Conservation (phyloP, 2,888 invertebrate genomes). For the Syritta pipiens region DNA sequence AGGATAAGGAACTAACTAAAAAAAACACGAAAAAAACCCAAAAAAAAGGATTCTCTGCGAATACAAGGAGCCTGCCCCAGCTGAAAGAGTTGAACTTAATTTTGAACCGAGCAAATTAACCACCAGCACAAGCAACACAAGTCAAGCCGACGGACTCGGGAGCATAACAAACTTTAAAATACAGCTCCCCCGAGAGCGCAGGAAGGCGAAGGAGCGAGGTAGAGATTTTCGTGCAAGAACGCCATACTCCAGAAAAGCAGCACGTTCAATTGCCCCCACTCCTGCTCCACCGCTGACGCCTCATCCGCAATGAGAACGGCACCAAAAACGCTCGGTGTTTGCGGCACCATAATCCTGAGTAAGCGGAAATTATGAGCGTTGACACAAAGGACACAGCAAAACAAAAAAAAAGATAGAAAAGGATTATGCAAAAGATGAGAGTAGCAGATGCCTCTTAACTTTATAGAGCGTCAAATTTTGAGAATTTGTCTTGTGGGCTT, state of each 20-base stretch:
- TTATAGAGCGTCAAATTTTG: conserved; percentile 64
- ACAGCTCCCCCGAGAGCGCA: conserved; percentile 34
- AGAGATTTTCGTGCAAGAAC: conserved; percentile 62
- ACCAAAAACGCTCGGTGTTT: conserved; percentile 32
- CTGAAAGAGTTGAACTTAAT: conserved; percentile 68
- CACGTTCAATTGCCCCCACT: conserved; percentile 65
- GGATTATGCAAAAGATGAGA: conserved; percentile 67
- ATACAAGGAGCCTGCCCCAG: conserved; percentile 46
- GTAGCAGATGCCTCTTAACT: conserved; percentile 66
- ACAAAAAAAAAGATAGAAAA: too few relatives aligned
- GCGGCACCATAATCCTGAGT: conserved; percentile 56
- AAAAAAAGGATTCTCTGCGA: not conserved
- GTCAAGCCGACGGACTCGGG: conserved; percentile 52
- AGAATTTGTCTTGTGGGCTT: conserved; percentile 53
- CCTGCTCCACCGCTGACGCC: too few relatives aligned
- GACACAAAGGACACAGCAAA: conserved; percentile 66
- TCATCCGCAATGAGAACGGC: conserved; percentile 49
- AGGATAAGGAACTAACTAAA: conserved; percentile 7
- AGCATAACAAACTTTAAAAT: conserved; percentile 62
- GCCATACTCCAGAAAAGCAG: conserved; percentile 60
- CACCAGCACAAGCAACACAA: conserved; percentile 68
- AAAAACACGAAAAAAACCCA: not conserved
- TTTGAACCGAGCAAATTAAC: conserved; percentile 63
- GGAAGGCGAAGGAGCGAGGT: not conserved
- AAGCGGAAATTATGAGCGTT: conserved; percentile 69